Percentiles rank a stretch among this genome's conserved stretches.
These are phyloP conservation scores for Cephus pygmeus DNA, from an alignment of 2,888 invertebrate genomes.

Conservation along the genomic window DNA sequence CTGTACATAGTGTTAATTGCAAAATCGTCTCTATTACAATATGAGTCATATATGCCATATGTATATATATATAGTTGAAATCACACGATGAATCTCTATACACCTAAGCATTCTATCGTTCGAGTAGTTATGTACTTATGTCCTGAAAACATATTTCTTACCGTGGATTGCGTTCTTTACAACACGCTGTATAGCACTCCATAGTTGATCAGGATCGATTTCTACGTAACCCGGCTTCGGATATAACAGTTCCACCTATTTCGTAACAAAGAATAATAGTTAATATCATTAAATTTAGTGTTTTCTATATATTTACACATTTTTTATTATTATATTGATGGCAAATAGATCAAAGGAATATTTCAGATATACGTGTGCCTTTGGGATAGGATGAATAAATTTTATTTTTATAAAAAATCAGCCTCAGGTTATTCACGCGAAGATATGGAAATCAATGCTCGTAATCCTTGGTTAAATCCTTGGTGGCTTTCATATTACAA, in stretches of 20 bases:
- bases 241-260: conserved; percentile 81
- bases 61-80: background rate
- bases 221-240: conserved; percentile 86
- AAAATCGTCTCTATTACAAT: background rate
- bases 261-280: background rate
- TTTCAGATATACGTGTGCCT: too few species aligned
- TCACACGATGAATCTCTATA: background rate
- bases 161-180: conserved; percentile 77
- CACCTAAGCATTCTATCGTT: background rate
- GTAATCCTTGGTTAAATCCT: too few species aligned
- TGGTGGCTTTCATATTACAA: too few species aligned
- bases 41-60: background rate
- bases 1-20: background rate
- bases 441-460: too few species aligned
- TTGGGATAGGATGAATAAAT: background rate
- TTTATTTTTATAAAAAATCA: background rate
- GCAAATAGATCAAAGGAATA: too few species aligned
- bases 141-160: conserved; percentile 58
- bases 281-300: background rate
- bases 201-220: conserved; percentile 87
- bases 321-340: background rate
- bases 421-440: too few species aligned
- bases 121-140: background rate
- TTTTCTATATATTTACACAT: background rate
- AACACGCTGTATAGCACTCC: conserved; percentile 76